Base-by-base conservation (phyloP, 2,888 invertebrate species). In the Tuberolachnus salignus region DNA sequence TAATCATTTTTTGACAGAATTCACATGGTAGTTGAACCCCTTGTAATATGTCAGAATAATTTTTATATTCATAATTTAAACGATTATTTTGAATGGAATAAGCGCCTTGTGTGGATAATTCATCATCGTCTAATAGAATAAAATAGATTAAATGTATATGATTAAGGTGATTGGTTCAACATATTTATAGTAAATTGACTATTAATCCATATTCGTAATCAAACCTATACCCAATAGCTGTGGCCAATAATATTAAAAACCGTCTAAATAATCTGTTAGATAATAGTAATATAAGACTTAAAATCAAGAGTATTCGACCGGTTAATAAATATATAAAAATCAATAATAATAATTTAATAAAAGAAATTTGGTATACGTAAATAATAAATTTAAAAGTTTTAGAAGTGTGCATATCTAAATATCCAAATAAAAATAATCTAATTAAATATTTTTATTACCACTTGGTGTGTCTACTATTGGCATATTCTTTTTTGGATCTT, bases 1-100 rank as follows among this genome's bases (percentile, higher is more conserved):
- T 88, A 53, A 88, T 86, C 34, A 88, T 87, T 49, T 86, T 86
- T 67, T 86, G 84, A 83, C 89, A 89, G 83, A 89, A 89, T 84
- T 89, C 89, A 83, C 89, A 89, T 0, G 89, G 89, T 51, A 88
- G 86, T 46, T 72, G 51, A 23, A 82, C 80, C 51, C 75, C 74
- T 49, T 80, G 63, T 0, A 69, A 42, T 21, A 8, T 21, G 61
- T 69, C 69, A n/a, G 34, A 11, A 78, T 9, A 69, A 69, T 69
- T 26, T 11, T 51, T 59, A 16, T 59, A 59, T 26, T 78, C 67
- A 46, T 69, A 57, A 61, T 19, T 23, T 23, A 49, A 16, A 59
- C 16, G 19, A 6, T 69, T 34, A 59, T 67, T 51, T 78, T 21
- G 69, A 49, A 67, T 46, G 3, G 67, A 59, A 67, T 57, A 59